Conservation (phyloP, 2,888 invertebrate genomes). For the Ectemnius lituratus region DNA sequence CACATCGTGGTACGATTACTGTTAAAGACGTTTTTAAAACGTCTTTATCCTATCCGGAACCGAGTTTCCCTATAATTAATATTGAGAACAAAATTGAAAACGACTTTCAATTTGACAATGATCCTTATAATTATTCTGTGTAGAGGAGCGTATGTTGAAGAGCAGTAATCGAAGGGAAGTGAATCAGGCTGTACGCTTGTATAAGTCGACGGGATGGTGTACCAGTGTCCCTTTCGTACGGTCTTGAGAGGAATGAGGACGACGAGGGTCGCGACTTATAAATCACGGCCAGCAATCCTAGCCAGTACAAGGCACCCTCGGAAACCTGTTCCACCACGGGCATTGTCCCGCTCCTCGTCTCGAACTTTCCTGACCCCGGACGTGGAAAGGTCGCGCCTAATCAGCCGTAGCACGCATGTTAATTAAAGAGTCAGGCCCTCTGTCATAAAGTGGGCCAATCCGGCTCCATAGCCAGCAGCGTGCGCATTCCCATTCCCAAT, state of each 20-base stretch:
- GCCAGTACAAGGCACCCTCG: slow-evolving; percentile 57
- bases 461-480: slow-evolving; percentile 16
- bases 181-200: too few relatives aligned
- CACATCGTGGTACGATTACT: too few relatives aligned
- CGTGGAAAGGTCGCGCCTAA: slow-evolving; percentile 52
- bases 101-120: too few relatives aligned
- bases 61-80: too few relatives aligned
- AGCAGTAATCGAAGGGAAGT: too few relatives aligned
- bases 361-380: slow-evolving; percentile 56
- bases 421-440: slow-evolving; percentile 43
- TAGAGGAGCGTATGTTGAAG: too few relatives aligned
- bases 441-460: slow-evolving; percentile 35
- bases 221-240: slow-evolving; percentile 33
- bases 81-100: too few relatives aligned
- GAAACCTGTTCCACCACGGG: slow-evolving; percentile 60
- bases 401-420: slow-evolving; percentile 53
- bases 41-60: too few relatives aligned
- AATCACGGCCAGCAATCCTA: slow-evolving; percentile 63
- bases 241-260: slow-evolving; percentile 27
- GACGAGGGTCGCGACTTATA: slow-evolving; percentile 54
- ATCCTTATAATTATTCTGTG: too few relatives aligned
- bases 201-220: slow-evolving; percentile 11
- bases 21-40: too few relatives aligned
- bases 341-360: slow-evolving; percentile 54
- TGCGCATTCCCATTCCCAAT: background rate